Evolutionary conservation across 2,888 invertebrate genomes (phyloP), one percentile per base, ranked within the genome.

Genomic region (Orthosia gracilis): DNA sequence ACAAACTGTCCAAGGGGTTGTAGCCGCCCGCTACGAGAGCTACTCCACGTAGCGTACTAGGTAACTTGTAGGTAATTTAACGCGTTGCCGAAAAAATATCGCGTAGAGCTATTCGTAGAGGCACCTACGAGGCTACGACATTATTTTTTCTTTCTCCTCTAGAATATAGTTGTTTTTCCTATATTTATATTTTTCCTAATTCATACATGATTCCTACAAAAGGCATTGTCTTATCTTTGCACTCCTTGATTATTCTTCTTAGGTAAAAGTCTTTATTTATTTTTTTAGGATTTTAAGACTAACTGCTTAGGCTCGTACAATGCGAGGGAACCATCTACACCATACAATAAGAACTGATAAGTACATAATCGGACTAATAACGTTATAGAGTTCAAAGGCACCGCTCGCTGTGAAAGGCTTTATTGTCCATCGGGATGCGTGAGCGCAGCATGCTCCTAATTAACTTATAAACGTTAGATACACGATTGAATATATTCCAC

Each of bases 401-500:
- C 93, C 94, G 95, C 92, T 86, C 84, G 69, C 91, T 93, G 91
- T 93, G 91, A 95, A 95, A 93, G 93, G 89, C 83, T 89, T 89
- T 89, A 92, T 95, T 96, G 96, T 95, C 82, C 89, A 86, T 76
- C 64, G 82, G 89, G 88, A 89, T 87, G 90, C 91, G 89, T 89
- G 85, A 89, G 90, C 92, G 91, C 89, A 90, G 86, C 92, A 92
- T 89, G 93, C 86, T 92, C 88, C 88, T 94, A 94, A 95, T 96
- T 95, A 94, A 93, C 92, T 94, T 91, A 92, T 89, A 93, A 91
- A 89, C 83, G 85, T 85, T 89, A 83, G 81, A 85, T 83, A 86
- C 85, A 87, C 61, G 83, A 87, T 89, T 87, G 85, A 80, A 85
- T 82, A 78, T 72, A 83, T 70, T 76, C 69, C 62, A 80, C 70